phyloP scores from a whole-genome alignment of 2,113 vertebrate genomes.

The Xenotilapia longispinis region DNA sequence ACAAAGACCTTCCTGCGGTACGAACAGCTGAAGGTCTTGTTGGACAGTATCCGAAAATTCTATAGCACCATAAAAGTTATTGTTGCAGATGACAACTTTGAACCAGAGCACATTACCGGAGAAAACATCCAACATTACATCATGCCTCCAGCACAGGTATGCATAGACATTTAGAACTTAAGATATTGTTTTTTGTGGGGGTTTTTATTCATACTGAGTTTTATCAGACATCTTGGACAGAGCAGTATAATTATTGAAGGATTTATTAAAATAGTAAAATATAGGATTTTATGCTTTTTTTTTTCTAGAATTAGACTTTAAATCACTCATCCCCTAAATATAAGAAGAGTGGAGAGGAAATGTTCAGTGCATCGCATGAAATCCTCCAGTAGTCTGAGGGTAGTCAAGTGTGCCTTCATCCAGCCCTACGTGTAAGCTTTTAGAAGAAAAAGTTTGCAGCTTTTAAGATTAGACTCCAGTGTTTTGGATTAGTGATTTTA shows the following conservation, averaged over 20 bases:
- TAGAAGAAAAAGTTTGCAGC: background rate
- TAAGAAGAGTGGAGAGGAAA: background rate
- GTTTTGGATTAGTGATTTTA: background rate
- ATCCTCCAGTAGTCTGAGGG: background rate
- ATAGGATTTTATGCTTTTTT: background rate
- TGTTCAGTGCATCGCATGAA: background rate
- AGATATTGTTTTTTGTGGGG: fast-evolving
- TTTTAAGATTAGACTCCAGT: background rate
- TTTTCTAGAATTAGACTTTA: background rate
- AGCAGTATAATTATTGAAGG: background rate
- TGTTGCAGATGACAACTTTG: background rate
- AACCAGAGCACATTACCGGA: background rate
- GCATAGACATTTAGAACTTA: background rate
- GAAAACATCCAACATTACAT: background rate
- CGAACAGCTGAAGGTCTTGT: background rate
- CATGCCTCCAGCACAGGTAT: background rate
- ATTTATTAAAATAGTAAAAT: background rate
- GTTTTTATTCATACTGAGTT: fast-evolving
- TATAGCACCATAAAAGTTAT: background rate
- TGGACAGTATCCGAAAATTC: background rate
- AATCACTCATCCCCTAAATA: background rate
- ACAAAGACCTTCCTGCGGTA: background rate
- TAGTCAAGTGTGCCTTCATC: background rate
- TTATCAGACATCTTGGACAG: background rate
- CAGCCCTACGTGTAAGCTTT: background rate